Conservation (phyloP, 2,113 vertebrate species). For the Trichomycterus rosablanca region DNA sequence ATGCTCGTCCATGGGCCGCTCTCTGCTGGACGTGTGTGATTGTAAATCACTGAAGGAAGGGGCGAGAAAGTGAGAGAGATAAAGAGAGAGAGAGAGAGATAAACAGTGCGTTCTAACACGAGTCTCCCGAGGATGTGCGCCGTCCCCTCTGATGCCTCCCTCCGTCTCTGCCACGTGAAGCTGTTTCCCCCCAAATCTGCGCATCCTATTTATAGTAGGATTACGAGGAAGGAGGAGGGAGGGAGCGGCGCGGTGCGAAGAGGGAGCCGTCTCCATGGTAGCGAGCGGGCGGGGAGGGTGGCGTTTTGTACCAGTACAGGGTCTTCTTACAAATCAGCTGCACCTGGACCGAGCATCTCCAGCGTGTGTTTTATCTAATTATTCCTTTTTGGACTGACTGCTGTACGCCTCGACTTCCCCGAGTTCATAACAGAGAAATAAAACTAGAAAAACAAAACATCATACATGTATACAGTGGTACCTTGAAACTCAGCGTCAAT, state of each 20-base stretch:
- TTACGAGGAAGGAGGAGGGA: slow-evolving; percentile 46
- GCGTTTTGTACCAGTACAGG: slow-evolving; percentile 3
- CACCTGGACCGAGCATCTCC: slow-evolving; percentile 4
- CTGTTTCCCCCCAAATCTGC: slow-evolving; percentile 51
- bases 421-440: too few species aligned
- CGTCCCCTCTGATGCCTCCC: slow-evolving; percentile 50
- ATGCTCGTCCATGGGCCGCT: too few species aligned
- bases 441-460: too few species aligned
- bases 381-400: background rate
- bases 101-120: background rate
- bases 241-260: background rate
- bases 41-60: too few species aligned
- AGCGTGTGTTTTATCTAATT: background rate
- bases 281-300: slow-evolving; percentile 37
- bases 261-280: slow-evolving; percentile 67
- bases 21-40: too few species aligned
- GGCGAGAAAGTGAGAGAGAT: too few species aligned
- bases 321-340: slow-evolving; percentile 20
- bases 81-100: background rate
- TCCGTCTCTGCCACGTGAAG: slow-evolving; percentile 56
- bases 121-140: too few species aligned
- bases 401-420: too few species aligned
- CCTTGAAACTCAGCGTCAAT: too few species aligned
- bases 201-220: slow-evolving; percentile 67
- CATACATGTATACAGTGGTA: too few species aligned